Base-by-base conservation (phyloP, 1,140 invertebrate genomes). In the Colletes gigas region DNA sequence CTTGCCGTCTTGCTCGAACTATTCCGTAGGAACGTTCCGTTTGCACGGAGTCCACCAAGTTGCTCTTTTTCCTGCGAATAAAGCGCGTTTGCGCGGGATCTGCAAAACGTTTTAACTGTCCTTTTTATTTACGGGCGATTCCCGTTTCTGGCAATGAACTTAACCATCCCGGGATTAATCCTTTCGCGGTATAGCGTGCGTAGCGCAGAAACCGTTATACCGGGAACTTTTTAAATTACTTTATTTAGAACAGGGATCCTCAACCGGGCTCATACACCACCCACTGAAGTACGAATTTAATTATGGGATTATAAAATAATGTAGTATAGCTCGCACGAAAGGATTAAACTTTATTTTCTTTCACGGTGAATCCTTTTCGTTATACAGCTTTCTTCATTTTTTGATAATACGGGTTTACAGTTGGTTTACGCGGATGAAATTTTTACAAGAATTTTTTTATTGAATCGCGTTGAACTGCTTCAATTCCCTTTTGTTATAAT, bases 51-150 rank as follows among this genome's bases (percentile, higher is more conserved):
- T 9, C 8, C 8, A 4, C 10, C 12, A 3, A 44, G n/a, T 9
- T 17, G 9, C 17, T 39, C 7, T 75, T 54, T 65, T 75, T 65
- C 44, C 3, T 0, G 6, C 8, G 19, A 14, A 50, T n/a, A 57
- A n/a, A 57, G n/a, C 39, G 63, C 44, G 41, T 47, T 41, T 30
- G 15, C 30, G 44, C 63, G 1, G 44, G 4, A n/a, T 3, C n/a
- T 4, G 44, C 44, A 50, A 67, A 67, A 67, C 65, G 65, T 21
- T 67, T 67, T 67, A 67, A 67, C 50, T 67, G 21, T 21, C 9
- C 57, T 63, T n/a, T n/a, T 73, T 62, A 76, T 76, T 68, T 47
- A 67, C 47, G 62, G 62, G 12, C 12, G 55, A 75, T 75, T 67
- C 44, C 57, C 73, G 57, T 67, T 30, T 57, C 73, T 17, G 15